These are phyloP conservation scores for Tiliqua scincoides DNA, from an alignment of 2,113 vertebrate genomes.

Conservation along the genomic window DNA sequence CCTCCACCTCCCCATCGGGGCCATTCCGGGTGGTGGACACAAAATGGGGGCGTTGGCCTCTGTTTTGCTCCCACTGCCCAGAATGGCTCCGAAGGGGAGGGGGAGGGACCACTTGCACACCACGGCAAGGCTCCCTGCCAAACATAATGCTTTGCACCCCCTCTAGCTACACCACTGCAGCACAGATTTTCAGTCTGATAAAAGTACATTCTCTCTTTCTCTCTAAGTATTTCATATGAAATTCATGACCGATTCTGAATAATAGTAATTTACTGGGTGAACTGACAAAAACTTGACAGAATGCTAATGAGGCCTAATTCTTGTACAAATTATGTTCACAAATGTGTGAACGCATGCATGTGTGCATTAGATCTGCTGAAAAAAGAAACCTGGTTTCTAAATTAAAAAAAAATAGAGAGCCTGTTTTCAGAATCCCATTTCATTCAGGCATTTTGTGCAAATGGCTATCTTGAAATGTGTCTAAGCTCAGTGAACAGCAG, in stretches of 20 bases:
- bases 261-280: slow-evolving; percentile 60
- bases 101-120: no score
- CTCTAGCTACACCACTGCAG: slow-evolving; percentile 30
- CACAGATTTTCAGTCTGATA: slow-evolving; percentile 26
- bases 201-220: background rate
- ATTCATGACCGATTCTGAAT: slow-evolving; percentile 46
- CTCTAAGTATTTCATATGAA: slow-evolving; percentile 17
- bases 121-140: no score
- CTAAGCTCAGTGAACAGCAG: slow-evolving; percentile 25
- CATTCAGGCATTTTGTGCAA: slow-evolving; percentile 40
- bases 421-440: slow-evolving; percentile 52
- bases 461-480: slow-evolving; percentile 50
- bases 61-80: no score
- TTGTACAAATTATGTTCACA: slow-evolving; percentile 40
- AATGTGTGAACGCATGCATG: slow-evolving; percentile 25
- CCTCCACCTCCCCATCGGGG: no score
- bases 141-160: no score
- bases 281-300: slow-evolving; percentile 60
- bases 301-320: slow-evolving; percentile 54
- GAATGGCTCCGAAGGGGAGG: no score
- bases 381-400: slow-evolving; percentile 49
- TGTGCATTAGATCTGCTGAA: slow-evolving; percentile 37
- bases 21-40: no score
- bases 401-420: slow-evolving; percentile 37
- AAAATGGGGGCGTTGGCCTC: no score